Base-by-base conservation (phyloP, 2,888 invertebrate genomes). In the Leucophenga maculata region DNA sequence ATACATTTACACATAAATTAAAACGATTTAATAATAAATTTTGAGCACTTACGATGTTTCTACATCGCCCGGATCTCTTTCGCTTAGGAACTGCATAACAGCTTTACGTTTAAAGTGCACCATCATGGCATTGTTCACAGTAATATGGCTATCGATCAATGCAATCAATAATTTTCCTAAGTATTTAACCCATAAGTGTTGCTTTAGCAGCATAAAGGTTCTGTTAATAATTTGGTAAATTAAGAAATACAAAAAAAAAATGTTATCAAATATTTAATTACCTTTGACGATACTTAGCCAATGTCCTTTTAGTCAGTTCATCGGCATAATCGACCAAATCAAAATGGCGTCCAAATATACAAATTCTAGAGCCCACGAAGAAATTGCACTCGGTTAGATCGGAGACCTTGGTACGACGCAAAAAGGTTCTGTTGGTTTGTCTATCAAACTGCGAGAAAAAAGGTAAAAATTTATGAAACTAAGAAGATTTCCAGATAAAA, bases 151-250 rank as follows among this genome's bases (percentile, higher is more conserved):
- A 3, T 92, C 90, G 79, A 91, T 89, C n/a, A 97, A 91, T 26
- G 91, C 87, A 65, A 91, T 92, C 0, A 97, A 81, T 68, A 97
- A 93, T 80, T 93, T 92, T 0, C 97, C 96, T 74, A 93, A 90
- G 84, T 92, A 91, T 20, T 91, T 89, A n/a, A 91, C 89, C 22
- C 93, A 89, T 9, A 92, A 91, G 70, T 93, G 90, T 9, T 95
- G 94, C 87, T 95, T 96, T 9, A 97, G 89, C 75, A 97, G 88
- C 3, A 92, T 93, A 88, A 95, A 93, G 1, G 95, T 94, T 79
- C 94, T 94, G 50, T n/a, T 32, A 32, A 32, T 8, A 32, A 50
- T n/a, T 50, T 18, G 14, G 18, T 1, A 50, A 6, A 39, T 39
- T 50, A 16, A 26, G 26, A 26, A 3, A 2, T 26, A 3, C 26